Conservation (phyloP, 2,888 invertebrate species). For the Cabera pusaria region DNA sequence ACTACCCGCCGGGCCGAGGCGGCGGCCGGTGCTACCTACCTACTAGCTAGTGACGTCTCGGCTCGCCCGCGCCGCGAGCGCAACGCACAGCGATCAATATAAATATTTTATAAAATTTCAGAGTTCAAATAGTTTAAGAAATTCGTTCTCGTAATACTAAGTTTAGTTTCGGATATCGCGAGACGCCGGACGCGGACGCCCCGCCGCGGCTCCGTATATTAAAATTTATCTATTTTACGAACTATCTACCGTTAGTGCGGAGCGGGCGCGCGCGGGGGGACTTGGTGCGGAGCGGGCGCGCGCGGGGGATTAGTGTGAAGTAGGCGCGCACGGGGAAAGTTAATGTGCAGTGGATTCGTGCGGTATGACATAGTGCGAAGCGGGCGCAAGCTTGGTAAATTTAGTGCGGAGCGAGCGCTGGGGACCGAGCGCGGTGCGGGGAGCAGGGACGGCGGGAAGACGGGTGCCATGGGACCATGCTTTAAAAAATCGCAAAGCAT, state of each 20-base stretch:
- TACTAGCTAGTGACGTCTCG: constrained; percentile 44
- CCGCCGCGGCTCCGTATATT: constrained; percentile 24
- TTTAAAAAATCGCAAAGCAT: constrained; percentile 96
- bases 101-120: constrained; percentile 72
- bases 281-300: constrained; percentile 38
- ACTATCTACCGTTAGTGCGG: constrained; percentile 27
- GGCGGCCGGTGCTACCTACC: constrained; percentile 54
- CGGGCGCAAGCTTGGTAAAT: constrained; percentile 35
- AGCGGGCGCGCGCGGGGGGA: constrained; percentile 30
- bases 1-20: constrained; percentile 59
- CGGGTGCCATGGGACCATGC: constrained; percentile 79
- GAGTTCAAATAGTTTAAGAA: constrained; percentile 69
- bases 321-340: constrained; percentile 22
- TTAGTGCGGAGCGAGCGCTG: constrained; percentile 25
- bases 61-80: constrained; percentile 43
- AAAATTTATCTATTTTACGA: constrained; percentile 32
- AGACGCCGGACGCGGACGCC: constrained; percentile 31
- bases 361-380: constrained; percentile 33
- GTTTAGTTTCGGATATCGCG: constrained; percentile 42
- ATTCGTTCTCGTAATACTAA: constrained; percentile 74
- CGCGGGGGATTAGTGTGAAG: constrained; percentile 18
- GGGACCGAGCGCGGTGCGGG: constrained; percentile 65
- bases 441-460: constrained; percentile 58
- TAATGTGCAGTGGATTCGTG: constrained; percentile 23
- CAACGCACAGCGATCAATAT: constrained; percentile 52